Evolutionary conservation across 2,113 vertebrate species (phyloP), one percentile per base, ranked within the genome.

Genomic region (Tragelaphus scriptus): DNA sequence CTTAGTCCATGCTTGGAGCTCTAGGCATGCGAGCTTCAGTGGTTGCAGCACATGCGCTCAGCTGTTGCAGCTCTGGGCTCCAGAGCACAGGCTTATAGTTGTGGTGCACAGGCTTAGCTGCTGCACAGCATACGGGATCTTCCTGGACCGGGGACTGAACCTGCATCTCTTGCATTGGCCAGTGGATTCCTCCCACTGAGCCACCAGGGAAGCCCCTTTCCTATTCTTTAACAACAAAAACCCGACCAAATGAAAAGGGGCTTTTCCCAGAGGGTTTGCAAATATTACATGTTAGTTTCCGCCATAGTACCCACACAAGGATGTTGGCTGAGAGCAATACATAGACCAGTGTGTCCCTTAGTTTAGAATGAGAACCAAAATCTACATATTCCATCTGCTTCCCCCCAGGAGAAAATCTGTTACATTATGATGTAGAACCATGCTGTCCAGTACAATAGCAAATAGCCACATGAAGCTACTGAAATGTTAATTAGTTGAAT

Each of bases 201-300:
- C 25, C 25, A 79, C 40, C 44, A 47, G 44, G 40, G 40, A 47
- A 1, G 25, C 7, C 44, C 14, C 44, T 84, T 40, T 87, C 28
- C 63, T 63, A 9, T 36, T 87, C 53, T 77, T 92, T 93, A 47
- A 23, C 30, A 84, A 85, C n/a, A 89, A 40, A 58, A 92, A 30
- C 36, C 21, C 25, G 84, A 87, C 32, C 79, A 90, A 82, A 65
- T 30, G 80, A 59, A 95, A 87, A 89, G 47, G 36, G 44, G 23
- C 6, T 65, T 53, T 51, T 44, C 8, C 56, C 40, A 71, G 58
- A 80, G 53, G 68, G 28, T 21, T 10, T 75, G 19, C 36, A 93
- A 79, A 32, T 55, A 14, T 28, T 21, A n/a, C 21, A 9, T 16
- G 16, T 53, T 93, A 58, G n/a, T 47, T 93, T 68, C 49, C 1